Base-by-base conservation (phyloP, 2,113 vertebrate genomes). In the Alethe castanea region DNA sequence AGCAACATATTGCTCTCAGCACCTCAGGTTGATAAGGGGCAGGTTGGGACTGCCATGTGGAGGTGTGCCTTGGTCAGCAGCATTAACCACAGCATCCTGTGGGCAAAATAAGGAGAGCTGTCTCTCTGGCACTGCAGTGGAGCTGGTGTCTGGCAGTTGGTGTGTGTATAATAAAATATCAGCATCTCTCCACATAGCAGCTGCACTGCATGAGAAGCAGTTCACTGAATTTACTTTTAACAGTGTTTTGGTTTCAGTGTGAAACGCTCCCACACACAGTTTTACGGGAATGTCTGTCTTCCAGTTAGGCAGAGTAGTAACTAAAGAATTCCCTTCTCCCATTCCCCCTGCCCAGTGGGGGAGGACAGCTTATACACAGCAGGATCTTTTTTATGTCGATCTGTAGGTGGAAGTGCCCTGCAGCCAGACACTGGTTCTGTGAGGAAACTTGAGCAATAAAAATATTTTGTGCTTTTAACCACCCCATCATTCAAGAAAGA, bases 211-310 rank as follows among this genome's bases (percentile, higher is more conserved):
- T 91, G 81, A 96, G 86, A 94, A 96, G 95, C 74, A 96, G 93
- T 85, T 97, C 78, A 35, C 72, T 90, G 93, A 91, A 96, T 97
- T 97, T 94, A 80, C 95, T 97, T 95, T 86, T 91, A 95, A 88
- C 88, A 95, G 95, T 91, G 93, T 97, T 95, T 97, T 97, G 84
- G 47, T 96, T 96, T 97, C 65, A 67, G 92, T 95, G 95, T 88
- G 95, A 97, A 97, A 93, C 44, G 86, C 90, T 96, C 96, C 96
- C 96, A 97, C 97, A 96, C 94, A 97, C 71, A 61, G 90, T 84
- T 97, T 95, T 92, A 93, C 77, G 31, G 82, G 88, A 84, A 94
- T 78, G 86, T 93, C 94, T 96, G 83, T 92, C 92, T 90, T 95
- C 88, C 88, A 97, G 88, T 53, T 72, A 95, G 88, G 86, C 91